Evolutionary conservation across 2,888 invertebrate genomes (phyloP), one percentile per base, ranked within the genome.

Genomic region (Nephrotoma appendiculata): DNA sequence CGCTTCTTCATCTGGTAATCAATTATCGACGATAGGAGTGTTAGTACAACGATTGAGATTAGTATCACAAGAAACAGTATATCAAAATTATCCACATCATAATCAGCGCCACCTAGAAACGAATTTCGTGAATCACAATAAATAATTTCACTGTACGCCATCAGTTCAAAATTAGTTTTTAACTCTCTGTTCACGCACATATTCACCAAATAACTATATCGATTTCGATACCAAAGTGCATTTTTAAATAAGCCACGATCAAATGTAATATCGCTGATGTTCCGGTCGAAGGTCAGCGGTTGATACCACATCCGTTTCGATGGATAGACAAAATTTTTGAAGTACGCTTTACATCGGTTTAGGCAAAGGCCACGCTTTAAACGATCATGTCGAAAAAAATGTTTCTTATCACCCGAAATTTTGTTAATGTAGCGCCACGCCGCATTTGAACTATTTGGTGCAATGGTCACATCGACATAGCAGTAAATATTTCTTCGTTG

Each of bases 401-500:
- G 86, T 42, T 86, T 87, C 19, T 19, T n/a, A 87, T 87, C 83
- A 11, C 41, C 43, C 41, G 88, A 87, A 48, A 86, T 86, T 86
- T 87, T 52, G 86, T 48, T 43, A 43, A 86, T 86, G 15, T 85
- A 44, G 7, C 41, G 45, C 86, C 86, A 86, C 5, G 85, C n/a
- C 5, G 6, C 9, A 48, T 43, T 45, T 2, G 44, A 52, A 41
- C 19, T 41, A 57, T 86, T 86, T 42, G 86, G 85, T 41, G 41
- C 48, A 0, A 86, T 86, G 42, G 48, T 45, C 6, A 31, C 85
- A 52, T 45, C 41, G n/a, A 85, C 86, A n/a, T 71, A 11, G 42
- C 86, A 86, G 43, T 85, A 86, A 6, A 43, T 41, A 9, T 85
- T 12, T 31, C 31, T 31, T 31, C 88, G 88, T 87, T 93, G 94